Conservation (phyloP, 2,888 invertebrate genomes). For the Mycalesis mineus region DNA sequence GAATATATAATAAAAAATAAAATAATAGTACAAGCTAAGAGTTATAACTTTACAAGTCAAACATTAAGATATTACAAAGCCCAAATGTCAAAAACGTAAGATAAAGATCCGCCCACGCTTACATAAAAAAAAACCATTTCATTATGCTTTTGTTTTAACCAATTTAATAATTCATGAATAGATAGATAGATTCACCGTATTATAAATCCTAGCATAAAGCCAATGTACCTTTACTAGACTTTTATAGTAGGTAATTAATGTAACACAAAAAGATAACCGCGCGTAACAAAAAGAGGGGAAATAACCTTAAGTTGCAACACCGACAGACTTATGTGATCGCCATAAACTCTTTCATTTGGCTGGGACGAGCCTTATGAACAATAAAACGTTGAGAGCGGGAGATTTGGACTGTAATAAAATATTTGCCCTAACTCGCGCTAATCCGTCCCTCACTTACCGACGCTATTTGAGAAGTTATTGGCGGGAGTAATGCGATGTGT, state of each 20-base stretch:
- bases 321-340: constrained; percentile 68
- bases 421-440: constrained; percentile 77
- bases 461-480: constrained; percentile 76
- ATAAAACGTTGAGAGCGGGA: constrained; percentile 78
- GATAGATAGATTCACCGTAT: not conserved
- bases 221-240: not conserved
- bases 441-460: constrained; percentile 74
- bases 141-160: not conserved
- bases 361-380: constrained; percentile 78
- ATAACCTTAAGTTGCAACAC: constrained; percentile 60
- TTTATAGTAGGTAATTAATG: constrained; percentile 9
- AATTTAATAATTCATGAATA: not conserved
- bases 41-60: no score
- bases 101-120: not conserved
- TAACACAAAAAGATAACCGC: constrained; percentile 21
- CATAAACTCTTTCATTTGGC: constrained; percentile 79
- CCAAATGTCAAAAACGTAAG: not conserved
- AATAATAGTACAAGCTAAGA: no score
- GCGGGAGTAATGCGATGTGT: constrained; percentile 37
- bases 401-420: constrained; percentile 78
- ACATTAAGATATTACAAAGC: not conserved
- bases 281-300: constrained; percentile 40
- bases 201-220: not conserved
- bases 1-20: no score
- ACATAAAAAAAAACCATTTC: not conserved